Base-by-base conservation (phyloP, 2,113 vertebrate species). In the Dunckerocampus dactyliophorus region DNA sequence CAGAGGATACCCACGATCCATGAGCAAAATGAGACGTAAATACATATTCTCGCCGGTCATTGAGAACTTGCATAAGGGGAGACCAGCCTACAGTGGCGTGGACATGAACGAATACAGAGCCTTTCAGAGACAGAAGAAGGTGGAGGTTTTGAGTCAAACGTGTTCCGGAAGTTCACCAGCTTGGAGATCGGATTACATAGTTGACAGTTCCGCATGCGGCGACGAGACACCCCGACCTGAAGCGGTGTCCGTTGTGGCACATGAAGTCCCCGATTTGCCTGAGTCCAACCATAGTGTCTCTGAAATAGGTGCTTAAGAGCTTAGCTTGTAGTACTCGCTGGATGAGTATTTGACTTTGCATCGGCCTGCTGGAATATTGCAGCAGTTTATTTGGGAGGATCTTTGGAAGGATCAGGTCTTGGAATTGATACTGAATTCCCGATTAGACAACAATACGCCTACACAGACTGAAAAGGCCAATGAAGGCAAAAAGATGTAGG, bases 51-150 rank as follows among this genome's bases (percentile, higher is more conserved):
- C 54, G 15, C 37, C 54, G 42, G 54, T 56, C 34, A 19, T 56
- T 42, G 54, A 56, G 54, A 56, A 56, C 34, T 15, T 56, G 37
- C 54, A 56, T 42, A 42, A 14, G 37, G 54, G 54, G n/a, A 56
- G 20, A 42, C 54, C 54, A 42, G 54, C 54, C 54, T 56, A 56
- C 54, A 37, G 34, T 3, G 54, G 54, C 15, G 34, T 56, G 34
- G 42, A 37, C 54, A 37, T 56, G 42, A 56, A 39, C 7, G 37
- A 56, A 56, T 56, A 56, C 54, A 56, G 19, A 42, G 11, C 8
- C 14, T 56, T 56, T 42, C 54, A 21, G 19, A 42, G 37, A 56
- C 53, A 20, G n/a, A 56, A 9, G 37, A 56, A 43, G 20, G 37
- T 10, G 7, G 13, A 21, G 6, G 8, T 1, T 42, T 20, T 42